Evolutionary conservation across 2,888 invertebrate genomes (phyloP).

Genomic region (Sisyra terminalis): DNA sequence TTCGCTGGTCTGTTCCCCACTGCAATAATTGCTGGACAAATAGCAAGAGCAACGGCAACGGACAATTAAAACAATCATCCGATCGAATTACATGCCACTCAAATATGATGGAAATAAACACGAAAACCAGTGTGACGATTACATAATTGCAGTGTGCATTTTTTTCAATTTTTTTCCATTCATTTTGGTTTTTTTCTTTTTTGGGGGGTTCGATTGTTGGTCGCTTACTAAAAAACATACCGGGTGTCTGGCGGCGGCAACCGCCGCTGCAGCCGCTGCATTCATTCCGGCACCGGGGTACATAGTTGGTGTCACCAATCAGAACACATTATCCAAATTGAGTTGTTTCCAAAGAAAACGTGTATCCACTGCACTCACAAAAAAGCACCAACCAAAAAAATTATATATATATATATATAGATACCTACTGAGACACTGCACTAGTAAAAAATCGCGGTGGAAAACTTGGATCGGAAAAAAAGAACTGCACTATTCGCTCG

Average conservation of each 20-base stretch:
- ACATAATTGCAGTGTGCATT: slow-evolving; percentile 10
- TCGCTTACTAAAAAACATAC: slow-evolving; percentile 40
- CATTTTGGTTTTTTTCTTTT: too few relatives aligned
- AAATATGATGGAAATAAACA: too few relatives aligned
- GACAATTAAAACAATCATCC: too few relatives aligned
- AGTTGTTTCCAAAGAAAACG: neutral
- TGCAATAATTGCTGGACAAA: too few relatives aligned
- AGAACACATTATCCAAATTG: slow-evolving; percentile 4
- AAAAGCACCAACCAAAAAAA: neutral
- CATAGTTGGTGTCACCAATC: slow-evolving; percentile 38
- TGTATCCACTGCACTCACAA: neutral
- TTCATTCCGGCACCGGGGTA: slow-evolving; percentile 78
- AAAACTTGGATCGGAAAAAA: too few relatives aligned
- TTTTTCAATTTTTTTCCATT: too few relatives aligned
- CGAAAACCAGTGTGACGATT: neutral
- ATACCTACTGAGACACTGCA: neutral
- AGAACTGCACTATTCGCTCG: too few relatives aligned
- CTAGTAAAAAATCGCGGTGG: neutral
- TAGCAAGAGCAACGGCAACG: too few relatives aligned
- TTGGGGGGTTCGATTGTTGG: too few relatives aligned
- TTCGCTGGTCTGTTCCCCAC: too few relatives aligned
- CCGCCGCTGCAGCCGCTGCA: slow-evolving; percentile 72
- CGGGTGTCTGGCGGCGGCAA: slow-evolving; percentile 74
- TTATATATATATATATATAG: neutral
- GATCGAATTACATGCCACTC: too few relatives aligned